Base-by-base conservation (phyloP, 2,113 vertebrate genomes). In the Cyanoramphus novaezelandiae region DNA sequence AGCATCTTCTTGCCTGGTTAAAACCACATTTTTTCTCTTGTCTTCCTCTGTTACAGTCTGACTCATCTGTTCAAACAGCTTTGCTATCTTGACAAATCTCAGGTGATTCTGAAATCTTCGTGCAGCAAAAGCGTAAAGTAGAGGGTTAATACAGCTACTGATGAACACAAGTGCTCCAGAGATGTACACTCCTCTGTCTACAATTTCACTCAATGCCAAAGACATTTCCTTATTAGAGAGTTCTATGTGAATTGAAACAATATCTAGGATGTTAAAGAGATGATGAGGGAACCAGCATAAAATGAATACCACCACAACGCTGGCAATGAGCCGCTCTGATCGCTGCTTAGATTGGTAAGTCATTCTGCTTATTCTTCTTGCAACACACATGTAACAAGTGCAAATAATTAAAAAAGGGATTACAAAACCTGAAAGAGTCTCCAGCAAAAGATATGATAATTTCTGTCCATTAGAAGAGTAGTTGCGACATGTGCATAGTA, bases 111-210 rank as follows among this genome's bases (percentile, higher is more conserved):
- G 95, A 89, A 97, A 95, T 83, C 44, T 97, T 63, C 82, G 94
- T 64, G 96, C 97, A 70, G 97, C 97, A 74, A 98, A 98, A 68
- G 97, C 97, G 2, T 98, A 98, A 78, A 98, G 97, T 28, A 98
- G 94, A 20, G 98, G 98, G 76, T 98, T 98, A 88, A 98, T 86
- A 46, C 97, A 98, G 92, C 98, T 98, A 84, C 97, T 98, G 63
- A 98, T 71, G 52, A 98, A 98, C 6, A 78, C 93, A 21, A 98
- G 75, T 3, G 98, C 95, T 29, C 95, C 96, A 24, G 97, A 95
- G 52, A 98, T 41, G 50, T 94, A 95, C 9, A 62, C 77, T 33
- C 95, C 97, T n/a, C 25, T n/a, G 9, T 29, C 27, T 18, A 96
- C 82, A 25, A 97, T 23, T 17, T 65, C 47, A 28, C 84, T 41